Base-by-base conservation (phyloP, 2,797 vertebrate species). In the Centroberyx gerrardi region DNA sequence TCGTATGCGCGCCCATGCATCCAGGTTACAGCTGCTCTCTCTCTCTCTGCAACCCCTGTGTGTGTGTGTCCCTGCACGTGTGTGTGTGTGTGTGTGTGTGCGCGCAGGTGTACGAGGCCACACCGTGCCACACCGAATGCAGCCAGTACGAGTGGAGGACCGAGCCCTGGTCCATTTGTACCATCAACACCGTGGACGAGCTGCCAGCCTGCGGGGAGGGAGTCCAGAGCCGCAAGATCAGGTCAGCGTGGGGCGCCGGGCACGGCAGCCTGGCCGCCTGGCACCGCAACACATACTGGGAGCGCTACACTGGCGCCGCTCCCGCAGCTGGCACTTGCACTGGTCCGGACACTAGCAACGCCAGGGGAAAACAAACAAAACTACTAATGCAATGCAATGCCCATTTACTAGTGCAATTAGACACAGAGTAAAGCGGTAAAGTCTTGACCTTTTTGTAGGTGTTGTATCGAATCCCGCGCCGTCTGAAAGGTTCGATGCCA, bases 121-220 rank as follows among this genome's bases (percentile, higher is more conserved):
- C 96, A 81, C 97, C 96, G 1, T 99, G 98, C 92, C 95, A 96
- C 86, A 95, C 82, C 1, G 94, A 96, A 64, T 98, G 97, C 91
- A 93, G 92, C 95, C 95, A 95, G 81, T 96, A 97, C 72, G 91
- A 95, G 68, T 99, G 98, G 98, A 90, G 90, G 83, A 94, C 89
- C 49, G 97, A 96, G 79, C 94, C 95, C 0, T 99, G 98, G 98
- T 98, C 97, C 90, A 96, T 95, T 14, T 99, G 98, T 89, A 96
- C 95, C 93, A 96, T 98, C 94, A 96, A 95, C 93, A 93, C 92
- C 1, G 95, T 97, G 86, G 94, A 97, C 49, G 94, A 96, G 83
- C 90, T 94, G 74, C 94, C 94, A 52, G 95, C 92, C 77, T 99
- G 98, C 72, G 97, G 97, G 72, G 96, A 96, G 92, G 98, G 97